Conservation (phyloP, 2,888 invertebrate species). For the Nysson spinosus region DNA sequence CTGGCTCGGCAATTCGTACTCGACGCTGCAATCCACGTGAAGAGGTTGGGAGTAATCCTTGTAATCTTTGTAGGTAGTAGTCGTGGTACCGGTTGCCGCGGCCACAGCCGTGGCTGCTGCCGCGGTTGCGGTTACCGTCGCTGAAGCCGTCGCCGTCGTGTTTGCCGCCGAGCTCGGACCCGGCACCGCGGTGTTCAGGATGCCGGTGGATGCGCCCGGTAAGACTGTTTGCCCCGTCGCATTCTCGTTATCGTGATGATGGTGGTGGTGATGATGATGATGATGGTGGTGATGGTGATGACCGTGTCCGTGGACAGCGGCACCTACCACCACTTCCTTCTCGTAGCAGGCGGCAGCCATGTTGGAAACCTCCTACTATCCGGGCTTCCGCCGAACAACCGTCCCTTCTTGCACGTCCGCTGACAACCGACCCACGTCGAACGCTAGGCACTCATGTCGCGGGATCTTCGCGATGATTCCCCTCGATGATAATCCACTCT, state of each 20-base stretch:
- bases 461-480: slow-evolving; percentile 52
- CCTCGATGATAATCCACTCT: slow-evolving; percentile 66
- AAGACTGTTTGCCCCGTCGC: too few species aligned
- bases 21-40: slow-evolving; percentile 94
- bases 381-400: slow-evolving; percentile 60
- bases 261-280: slow-evolving; percentile 66
- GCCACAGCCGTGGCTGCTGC: slow-evolving; percentile 75
- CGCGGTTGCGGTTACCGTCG: slow-evolving; percentile 65
- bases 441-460: slow-evolving; percentile 78
- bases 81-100: slow-evolving; percentile 68
- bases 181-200: slow-evolving; percentile 28
- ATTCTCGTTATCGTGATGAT: slow-evolving; percentile 59
- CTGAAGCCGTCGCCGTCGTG: slow-evolving; percentile 71
- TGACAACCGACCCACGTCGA: slow-evolving; percentile 62
- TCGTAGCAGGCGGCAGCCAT: slow-evolving; percentile 75
- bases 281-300: slow-evolving; percentile 74
- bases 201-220: slow-evolving; percentile 50
- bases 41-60: slow-evolving; percentile 92
- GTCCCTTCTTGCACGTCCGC: slow-evolving; percentile 56
- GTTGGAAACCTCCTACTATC: slow-evolving; percentile 58
- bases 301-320: slow-evolving; percentile 72
- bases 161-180: slow-evolving; percentile 11
- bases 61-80: slow-evolving; percentile 68
- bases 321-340: slow-evolving; percentile 69
- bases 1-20: slow-evolving; percentile 93